These are phyloP conservation scores for Galeruca laticollis DNA, from an alignment of 2,888 invertebrate genomes.

Conservation along the genomic window DNA sequence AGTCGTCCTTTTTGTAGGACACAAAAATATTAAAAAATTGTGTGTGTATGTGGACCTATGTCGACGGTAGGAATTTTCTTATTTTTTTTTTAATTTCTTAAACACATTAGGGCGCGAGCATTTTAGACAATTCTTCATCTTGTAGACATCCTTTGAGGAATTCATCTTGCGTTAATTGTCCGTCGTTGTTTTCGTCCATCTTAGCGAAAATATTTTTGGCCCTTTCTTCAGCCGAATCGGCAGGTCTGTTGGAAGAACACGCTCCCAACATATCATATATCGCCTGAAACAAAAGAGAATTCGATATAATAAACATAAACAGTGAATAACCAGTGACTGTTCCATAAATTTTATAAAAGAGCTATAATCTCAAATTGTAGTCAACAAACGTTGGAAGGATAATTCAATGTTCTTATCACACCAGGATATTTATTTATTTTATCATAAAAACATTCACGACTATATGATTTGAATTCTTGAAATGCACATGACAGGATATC, in stretches of 20 bases:
- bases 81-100: constrained; percentile 18
- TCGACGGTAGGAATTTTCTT: constrained; percentile 24
- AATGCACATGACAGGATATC: too few species aligned
- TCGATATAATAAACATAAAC: background rate
- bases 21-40: constrained; percentile 31
- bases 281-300: constrained; percentile 76
- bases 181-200: constrained; percentile 99
- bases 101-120: constrained; percentile 87
- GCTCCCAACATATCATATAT: constrained; percentile 99
- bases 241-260: constrained; percentile 93
- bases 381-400: too few species aligned
- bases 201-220: constrained; percentile 99
- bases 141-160: constrained; percentile 97
- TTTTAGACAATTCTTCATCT: constrained; percentile 94
- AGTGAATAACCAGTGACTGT: too few species aligned
- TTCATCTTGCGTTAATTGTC: constrained; percentile 97
- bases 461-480: too few species aligned
- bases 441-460: too few species aligned
- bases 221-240: constrained; percentile 96
- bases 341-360: too few species aligned
- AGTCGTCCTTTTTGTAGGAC: constrained; percentile 22
- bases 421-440: too few species aligned
- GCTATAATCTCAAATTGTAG: too few species aligned
- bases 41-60: constrained; percentile 28
- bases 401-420: too few species aligned